A percentile compares a stretch with the other conserved stretches of the same genome.
phyloP scores from a whole-genome alignment of 2,888 invertebrate species.

The Ephialtes manifestator region DNA sequence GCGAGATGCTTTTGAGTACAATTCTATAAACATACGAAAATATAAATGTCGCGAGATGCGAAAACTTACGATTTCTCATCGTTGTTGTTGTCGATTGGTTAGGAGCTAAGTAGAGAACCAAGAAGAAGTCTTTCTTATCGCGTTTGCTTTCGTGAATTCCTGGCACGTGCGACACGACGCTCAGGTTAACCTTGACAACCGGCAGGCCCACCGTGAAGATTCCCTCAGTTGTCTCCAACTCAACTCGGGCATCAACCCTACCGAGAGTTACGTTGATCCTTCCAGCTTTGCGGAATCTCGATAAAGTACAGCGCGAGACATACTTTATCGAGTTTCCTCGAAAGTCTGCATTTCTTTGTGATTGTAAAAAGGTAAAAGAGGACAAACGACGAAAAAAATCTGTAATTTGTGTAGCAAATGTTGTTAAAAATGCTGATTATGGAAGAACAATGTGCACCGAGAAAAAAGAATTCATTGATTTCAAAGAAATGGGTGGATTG shows the following conservation, averaged over 20 bases:
- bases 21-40: neutral
- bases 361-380: neutral
- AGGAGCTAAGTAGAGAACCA: slow-evolving; percentile 39
- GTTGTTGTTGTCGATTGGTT: slow-evolving; percentile 23
- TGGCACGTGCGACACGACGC: slow-evolving; percentile 67
- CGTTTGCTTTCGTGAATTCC: slow-evolving; percentile 58
- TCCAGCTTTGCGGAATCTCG: slow-evolving; percentile 69
- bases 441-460: too few relatives aligned
- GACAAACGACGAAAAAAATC: slow-evolving; percentile 10
- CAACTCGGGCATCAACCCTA: slow-evolving; percentile 35
- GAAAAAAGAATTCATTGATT: too few relatives aligned
- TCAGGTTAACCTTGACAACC: slow-evolving; percentile 72
- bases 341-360: slow-evolving; percentile 33
- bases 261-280: slow-evolving; percentile 74
- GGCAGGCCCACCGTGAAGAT: slow-evolving; percentile 56
- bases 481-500: too few relatives aligned
- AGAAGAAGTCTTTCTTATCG: slow-evolving; percentile 29
- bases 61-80: neutral
- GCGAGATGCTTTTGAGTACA: neutral
- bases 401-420: neutral
- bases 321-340: neutral
- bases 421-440: neutral
- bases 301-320: slow-evolving; percentile 71
- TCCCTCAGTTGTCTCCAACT: slow-evolving; percentile 18
- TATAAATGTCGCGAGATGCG: neutral